Conservation (phyloP, 2,888 invertebrate genomes). For the Argyresthia goedartella region DNA sequence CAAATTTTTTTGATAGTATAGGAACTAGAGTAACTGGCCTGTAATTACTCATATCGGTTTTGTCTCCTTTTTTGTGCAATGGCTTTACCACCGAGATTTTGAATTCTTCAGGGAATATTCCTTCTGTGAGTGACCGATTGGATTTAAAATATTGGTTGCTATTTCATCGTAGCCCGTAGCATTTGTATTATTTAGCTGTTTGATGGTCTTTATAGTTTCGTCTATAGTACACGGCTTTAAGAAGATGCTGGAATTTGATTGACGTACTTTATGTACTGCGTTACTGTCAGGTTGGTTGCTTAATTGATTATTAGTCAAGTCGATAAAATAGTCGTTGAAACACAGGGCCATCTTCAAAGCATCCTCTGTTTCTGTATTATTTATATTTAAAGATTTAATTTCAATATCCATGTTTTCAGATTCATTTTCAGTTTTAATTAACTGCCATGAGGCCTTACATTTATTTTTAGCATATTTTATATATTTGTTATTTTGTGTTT, state of each 20-base stretch:
- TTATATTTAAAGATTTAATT: too few species aligned
- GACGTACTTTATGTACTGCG: too few species aligned
- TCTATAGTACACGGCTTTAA: not conserved
- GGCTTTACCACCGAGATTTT: slow-evolving; percentile 11
- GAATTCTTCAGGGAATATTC: not conserved
- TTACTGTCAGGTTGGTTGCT: too few species aligned
- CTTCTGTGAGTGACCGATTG: not conserved
- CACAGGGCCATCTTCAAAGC: too few species aligned
- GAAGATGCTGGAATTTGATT: not conserved
- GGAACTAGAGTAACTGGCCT: slow-evolving; percentile 12
- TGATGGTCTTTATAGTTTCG: not conserved
- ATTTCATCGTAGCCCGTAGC: not conserved
- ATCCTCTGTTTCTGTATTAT: too few species aligned
- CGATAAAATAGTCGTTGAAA: too few species aligned
- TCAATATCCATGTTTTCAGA: too few species aligned
- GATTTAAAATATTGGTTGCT: not conserved
- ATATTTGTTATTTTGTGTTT: too few species aligned
- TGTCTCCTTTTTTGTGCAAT: slow-evolving; percentile 8
- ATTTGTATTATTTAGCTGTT: not conserved
- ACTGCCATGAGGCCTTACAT: too few species aligned
- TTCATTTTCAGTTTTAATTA: too few species aligned
- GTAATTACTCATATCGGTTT: slow-evolving; percentile 10
- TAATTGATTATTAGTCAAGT: too few species aligned
- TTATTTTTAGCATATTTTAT: too few species aligned
- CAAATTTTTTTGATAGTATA: slow-evolving; percentile 5